phyloP scores from a whole-genome alignment of 2,888 invertebrate genomes.

The Epistrophe grossulariae region DNA sequence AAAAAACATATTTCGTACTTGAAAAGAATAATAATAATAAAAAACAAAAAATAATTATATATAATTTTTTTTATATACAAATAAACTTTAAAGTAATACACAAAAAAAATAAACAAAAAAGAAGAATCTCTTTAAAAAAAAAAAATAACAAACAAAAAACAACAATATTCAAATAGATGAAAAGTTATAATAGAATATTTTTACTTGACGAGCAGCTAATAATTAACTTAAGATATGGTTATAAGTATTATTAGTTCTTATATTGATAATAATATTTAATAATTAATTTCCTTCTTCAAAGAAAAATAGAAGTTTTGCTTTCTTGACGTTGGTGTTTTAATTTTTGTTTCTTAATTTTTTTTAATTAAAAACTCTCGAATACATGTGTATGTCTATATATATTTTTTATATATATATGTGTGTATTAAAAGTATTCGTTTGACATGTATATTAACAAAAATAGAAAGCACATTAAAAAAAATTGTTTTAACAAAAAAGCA shows the following conservation, averaged over 20 bases:
- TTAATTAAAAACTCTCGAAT: constrained; percentile 34
- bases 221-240: constrained; percentile 44
- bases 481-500: constrained; percentile 30
- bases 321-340: constrained; percentile 72
- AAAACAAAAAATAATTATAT: constrained; percentile 45
- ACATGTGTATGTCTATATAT: constrained; percentile 46
- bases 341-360: constrained; percentile 44
- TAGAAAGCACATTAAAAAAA: constrained; percentile 47
- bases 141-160: constrained; percentile 46
- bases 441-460: constrained; percentile 68
- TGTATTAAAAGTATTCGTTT: constrained; percentile 34
- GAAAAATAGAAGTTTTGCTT: constrained; percentile 62
- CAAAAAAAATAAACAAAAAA: constrained; percentile 48
- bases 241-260: constrained; percentile 58
- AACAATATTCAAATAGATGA: constrained; percentile 64
- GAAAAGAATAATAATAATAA: background rate
- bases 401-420: constrained; percentile 27
- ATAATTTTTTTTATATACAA: constrained; percentile 40
- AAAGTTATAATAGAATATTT: constrained; percentile 75
- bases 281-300: constrained; percentile 58
- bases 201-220: constrained; percentile 73
- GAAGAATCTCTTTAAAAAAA: constrained; percentile 45
- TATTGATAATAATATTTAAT: constrained; percentile 52
- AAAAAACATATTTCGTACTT: constrained; percentile 54
- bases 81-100: constrained; percentile 46